phyloP scores from a whole-genome alignment of 2,113 vertebrate species.

The Grus americana region DNA sequence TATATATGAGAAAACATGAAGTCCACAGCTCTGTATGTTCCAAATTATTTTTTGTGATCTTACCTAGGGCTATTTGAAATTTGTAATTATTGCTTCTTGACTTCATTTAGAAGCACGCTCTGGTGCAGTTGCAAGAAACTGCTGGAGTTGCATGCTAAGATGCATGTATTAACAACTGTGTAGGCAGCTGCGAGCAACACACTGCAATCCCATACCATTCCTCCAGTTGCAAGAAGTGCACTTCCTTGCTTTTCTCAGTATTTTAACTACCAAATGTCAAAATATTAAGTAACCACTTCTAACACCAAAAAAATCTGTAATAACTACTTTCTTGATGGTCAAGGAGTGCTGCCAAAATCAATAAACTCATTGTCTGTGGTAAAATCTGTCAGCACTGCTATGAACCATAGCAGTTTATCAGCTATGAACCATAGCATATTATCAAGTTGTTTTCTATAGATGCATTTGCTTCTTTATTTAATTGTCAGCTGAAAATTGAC shows the following conservation, averaged over 20 bases:
- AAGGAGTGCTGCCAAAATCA: not conserved
- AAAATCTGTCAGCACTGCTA: not conserved
- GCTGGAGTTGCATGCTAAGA: not conserved
- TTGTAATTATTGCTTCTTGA: not conserved
- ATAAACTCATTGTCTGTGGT: not conserved
- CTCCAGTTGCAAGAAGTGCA: not conserved
- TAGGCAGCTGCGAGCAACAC: not conserved
- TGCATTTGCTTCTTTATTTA: not conserved
- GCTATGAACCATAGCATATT: not conserved
- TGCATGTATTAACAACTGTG: accelerated
- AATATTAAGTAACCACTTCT: not conserved
- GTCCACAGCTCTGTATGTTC: not conserved
- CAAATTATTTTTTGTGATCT: not conserved
- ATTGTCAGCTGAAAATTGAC: not conserved
- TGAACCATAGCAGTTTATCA: not conserved
- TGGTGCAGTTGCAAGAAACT: not conserved
- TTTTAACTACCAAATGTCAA: not conserved
- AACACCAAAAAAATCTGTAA: not conserved
- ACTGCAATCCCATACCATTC: not conserved
- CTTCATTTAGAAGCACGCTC: not conserved
- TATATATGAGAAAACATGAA: not conserved
- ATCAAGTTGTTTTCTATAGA: not conserved
- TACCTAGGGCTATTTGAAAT: not conserved
- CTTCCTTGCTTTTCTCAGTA: not conserved
- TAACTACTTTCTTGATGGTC: not conserved